Base-by-base conservation (phyloP, 2,797 vertebrate species). In the Platyrinchus mystaceus region DNA sequence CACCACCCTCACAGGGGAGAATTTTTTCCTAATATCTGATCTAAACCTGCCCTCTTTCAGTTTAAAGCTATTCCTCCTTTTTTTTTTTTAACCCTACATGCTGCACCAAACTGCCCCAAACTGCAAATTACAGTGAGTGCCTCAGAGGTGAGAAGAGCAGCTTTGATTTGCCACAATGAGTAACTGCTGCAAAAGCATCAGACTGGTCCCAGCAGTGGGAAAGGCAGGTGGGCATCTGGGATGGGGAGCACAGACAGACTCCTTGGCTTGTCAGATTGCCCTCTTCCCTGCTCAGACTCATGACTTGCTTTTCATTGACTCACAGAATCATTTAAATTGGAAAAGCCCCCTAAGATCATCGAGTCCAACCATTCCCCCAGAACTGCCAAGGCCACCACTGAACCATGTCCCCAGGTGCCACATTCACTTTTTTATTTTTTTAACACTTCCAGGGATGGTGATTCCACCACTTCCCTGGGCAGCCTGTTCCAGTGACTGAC, bases 271-370 rank as follows among this genome's bases (percentile, higher is more conserved):
- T 18, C n/a, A 36, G 44, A 53, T 24, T 59, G 32, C 28, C 21
- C n/a, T 78, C 34, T 56, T 60, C 20, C 3, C 50, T 50, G 62
- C 43, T 55, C 36, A 8, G 32, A 10, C 77, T 28, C 53, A 50
- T 21, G 10, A n/a, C n/a, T 23, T 75, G 30, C 16, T 19, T 77
- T 64, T 34, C 28, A 44, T 3, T 34, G 36, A 76, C 14, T 56
- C 43, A 12, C 43, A 58, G 27, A 43, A 63, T 50, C 16, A 9
- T 50, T 83, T 11, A 44, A 12, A 9, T 3, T 50, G 43, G 43
- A 63, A 63, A 76, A 56, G 11, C 3, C 13, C 0, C 49, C 32
- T n/a, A 5, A 9, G 24, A 55, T 18, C 0, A 55, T 18, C 0
- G 0, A 75, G 62, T 28, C 22, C 55, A 55, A 0, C 23, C 56